phyloP scores from a whole-genome alignment of 2,888 invertebrate species.

The Glyphotaelius pellucidus region DNA sequence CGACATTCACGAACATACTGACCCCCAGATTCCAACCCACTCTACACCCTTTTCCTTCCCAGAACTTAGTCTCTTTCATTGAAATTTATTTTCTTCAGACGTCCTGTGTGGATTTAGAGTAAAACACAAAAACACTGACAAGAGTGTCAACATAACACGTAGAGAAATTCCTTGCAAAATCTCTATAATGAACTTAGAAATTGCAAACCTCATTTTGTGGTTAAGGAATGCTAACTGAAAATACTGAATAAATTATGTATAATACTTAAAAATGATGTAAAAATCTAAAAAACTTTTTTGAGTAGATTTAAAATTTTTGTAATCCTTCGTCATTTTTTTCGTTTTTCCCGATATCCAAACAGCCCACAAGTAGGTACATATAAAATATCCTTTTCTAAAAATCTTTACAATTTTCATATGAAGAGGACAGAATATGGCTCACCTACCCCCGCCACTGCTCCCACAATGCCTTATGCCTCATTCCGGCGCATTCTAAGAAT shows the following conservation, averaged over 20 bases:
- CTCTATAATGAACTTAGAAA: neutral
- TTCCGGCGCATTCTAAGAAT: neutral
- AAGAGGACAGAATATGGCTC: slow-evolving; percentile 50
- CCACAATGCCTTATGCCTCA: slow-evolving; percentile 46
- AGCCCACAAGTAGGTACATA: slow-evolving; percentile 2
- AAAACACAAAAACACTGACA: too few species aligned
- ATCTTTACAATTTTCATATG: slow-evolving; percentile 53
- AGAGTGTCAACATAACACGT: neutral
- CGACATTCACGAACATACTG: too few species aligned
- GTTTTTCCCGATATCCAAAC: slow-evolving; percentile 14
- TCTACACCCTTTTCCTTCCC: too few species aligned
- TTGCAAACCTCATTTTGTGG: neutral
- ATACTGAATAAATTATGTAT: neutral
- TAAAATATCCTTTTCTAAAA: slow-evolving; percentile 46
- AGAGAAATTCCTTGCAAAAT: neutral
- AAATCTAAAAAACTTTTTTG: neutral
- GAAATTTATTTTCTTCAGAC: too few species aligned
- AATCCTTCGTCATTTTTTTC: neutral
- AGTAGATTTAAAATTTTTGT: neutral
- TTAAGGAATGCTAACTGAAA: neutral
- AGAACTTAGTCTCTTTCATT: too few species aligned
- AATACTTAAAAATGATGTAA: too few species aligned
- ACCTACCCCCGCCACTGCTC: slow-evolving; percentile 24
- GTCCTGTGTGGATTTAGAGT: too few species aligned
- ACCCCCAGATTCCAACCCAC: too few species aligned